Conservation (phyloP, 2,888 invertebrate species). For the Megastigmus dorsalis region DNA sequence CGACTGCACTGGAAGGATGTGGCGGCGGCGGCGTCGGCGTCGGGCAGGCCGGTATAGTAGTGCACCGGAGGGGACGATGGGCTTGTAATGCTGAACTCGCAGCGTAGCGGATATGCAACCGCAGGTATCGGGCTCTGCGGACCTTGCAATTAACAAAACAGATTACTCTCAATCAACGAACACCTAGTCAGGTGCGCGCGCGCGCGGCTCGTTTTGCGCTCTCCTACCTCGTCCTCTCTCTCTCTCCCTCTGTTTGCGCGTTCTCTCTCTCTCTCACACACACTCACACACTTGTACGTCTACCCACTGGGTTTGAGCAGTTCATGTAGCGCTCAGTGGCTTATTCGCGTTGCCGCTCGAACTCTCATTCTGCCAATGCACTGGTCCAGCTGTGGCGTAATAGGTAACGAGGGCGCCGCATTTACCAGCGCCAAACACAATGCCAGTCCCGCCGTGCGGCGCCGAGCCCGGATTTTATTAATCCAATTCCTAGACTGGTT, state of each 20-base stretch:
- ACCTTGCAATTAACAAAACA: slow-evolving; percentile 73
- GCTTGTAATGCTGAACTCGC: slow-evolving; percentile 63
- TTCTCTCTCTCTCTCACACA: background rate
- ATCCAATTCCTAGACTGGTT: slow-evolving; percentile 1
- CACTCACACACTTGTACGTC: background rate
- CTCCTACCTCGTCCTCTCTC: background rate
- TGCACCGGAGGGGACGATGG: too few species aligned
- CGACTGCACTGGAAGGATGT: slow-evolving; percentile 30
- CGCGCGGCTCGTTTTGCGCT: background rate
- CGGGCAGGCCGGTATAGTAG: too few species aligned
- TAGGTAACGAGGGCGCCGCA: background rate
- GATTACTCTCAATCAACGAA: slow-evolving; percentile 71
- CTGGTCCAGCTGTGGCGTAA: background rate
- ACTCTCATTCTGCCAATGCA: background rate
- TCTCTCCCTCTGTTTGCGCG: background rate
- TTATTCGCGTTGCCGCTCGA: background rate
- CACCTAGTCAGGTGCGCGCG: slow-evolving; percentile 58
- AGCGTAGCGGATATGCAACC: slow-evolving; percentile 63
- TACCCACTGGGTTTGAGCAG: background rate
- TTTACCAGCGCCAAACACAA: background rate
- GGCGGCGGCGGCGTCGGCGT: background rate
- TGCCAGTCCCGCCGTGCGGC: background rate
- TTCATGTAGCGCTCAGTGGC: background rate
- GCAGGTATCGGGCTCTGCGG: slow-evolving; percentile 68
- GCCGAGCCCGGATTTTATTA: slow-evolving; percentile 9